Conservation (phyloP, 92 coral and sea anemone genomes). For the Virgularia gustaviana region DNA sequence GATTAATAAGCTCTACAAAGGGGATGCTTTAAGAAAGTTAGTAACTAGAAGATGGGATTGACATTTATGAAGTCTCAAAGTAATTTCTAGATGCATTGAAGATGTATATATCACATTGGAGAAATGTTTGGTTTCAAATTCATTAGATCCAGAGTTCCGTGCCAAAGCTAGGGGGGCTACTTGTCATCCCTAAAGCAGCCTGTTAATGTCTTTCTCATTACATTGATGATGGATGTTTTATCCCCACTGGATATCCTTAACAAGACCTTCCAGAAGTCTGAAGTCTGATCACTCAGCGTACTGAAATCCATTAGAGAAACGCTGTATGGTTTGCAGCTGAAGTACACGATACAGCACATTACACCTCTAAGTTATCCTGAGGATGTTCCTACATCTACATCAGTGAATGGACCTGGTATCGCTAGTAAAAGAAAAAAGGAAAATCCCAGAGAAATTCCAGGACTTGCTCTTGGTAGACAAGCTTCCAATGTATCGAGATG, state of each 20-base stretch:
- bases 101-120: conserved; percentile 7
- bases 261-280: conserved; percentile 32
- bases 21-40: conserved; percentile 21
- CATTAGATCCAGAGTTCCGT: conserved; percentile 16
- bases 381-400: neutral
- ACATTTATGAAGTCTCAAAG: conserved; percentile 26
- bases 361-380: conserved; percentile 14
- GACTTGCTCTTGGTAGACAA: conserved; percentile 6
- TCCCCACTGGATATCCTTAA: conserved; percentile 23
- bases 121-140: conserved; percentile 21
- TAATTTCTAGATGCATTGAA: conserved; percentile 14
- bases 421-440: conserved; percentile 23
- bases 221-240: conserved; percentile 34
- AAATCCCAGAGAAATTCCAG: conserved; percentile 3
- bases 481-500: conserved; percentile 9
- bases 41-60: conserved; percentile 26
- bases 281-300: conserved; percentile 4
- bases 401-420: neutral
- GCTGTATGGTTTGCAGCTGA: neutral
- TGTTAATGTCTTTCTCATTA: conserved; percentile 16
- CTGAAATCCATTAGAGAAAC: conserved; percentile 24
- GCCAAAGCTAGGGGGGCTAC: conserved; percentile 32
- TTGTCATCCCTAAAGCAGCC: conserved; percentile 10
- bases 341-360: conserved; percentile 28
- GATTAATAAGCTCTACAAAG: conserved; percentile 30